These are phyloP conservation scores for Dexiosoma caninum DNA, from an alignment of 2,888 invertebrate genomes.

Conservation along the genomic window DNA sequence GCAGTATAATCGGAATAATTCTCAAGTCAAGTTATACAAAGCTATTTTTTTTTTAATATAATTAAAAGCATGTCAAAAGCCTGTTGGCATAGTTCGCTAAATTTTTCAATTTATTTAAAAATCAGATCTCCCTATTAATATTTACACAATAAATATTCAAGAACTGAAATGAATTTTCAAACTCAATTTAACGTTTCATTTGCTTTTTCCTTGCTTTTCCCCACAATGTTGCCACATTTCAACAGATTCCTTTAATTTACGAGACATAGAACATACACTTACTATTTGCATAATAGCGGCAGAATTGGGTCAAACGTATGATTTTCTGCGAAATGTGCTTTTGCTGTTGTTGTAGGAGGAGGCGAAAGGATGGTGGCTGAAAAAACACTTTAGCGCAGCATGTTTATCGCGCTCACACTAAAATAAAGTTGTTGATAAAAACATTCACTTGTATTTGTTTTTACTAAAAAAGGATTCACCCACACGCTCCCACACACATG, in stretches of 20 bases:
- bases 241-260: conserved; percentile 9
- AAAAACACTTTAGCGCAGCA: background rate
- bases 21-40: background rate
- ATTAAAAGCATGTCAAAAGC: background rate
- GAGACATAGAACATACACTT: conserved; percentile 7
- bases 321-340: conserved; percentile 28
- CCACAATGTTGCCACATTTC: conserved; percentile 50
- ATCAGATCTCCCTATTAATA: background rate
- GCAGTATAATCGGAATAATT: background rate
- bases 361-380: background rate
- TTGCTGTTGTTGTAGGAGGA: background rate
- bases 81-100: conserved; percentile 5
- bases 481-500: background rate
- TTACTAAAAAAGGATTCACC: conserved; percentile 14
- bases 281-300: conserved; percentile 59
- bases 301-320: conserved; percentile 65
- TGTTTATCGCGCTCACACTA: background rate
- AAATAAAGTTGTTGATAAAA: conserved; percentile 25
- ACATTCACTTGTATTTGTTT: conserved; percentile 10
- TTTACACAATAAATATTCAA: conserved; percentile 1
- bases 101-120: background rate
- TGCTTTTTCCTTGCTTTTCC: background rate
- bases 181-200: conserved; percentile 23
- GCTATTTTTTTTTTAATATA: background rate
- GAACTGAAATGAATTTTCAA: conserved; percentile 15